phyloP scores from a whole-genome alignment of 2,797 vertebrate species.

The Aplochiton taeniatus region DNA sequence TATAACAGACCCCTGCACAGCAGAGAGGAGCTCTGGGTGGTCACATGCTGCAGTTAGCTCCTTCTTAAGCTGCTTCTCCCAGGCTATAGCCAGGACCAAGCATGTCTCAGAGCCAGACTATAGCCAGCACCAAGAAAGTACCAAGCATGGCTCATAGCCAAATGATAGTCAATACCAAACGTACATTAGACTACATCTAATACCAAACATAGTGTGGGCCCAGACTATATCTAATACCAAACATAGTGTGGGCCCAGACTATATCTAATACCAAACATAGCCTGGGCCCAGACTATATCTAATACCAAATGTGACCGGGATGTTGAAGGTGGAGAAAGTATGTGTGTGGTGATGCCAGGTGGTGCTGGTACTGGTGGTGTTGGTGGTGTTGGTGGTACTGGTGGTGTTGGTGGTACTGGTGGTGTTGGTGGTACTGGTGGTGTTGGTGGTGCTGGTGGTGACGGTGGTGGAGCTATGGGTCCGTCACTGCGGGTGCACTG shows the following conservation, averaged over 20 bases:
- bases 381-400: neutral
- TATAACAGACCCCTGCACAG: conserved; percentile 24
- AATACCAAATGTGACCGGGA: no score
- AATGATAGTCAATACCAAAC: conserved; percentile 21
- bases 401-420: neutral
- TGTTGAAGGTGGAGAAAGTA: no score
- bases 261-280: neutral
- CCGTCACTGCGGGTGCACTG: conserved; percentile 59
- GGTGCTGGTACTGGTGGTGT: conserved; percentile 34
- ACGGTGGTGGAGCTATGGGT: no score
- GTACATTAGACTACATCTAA: neutral
- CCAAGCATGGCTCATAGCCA: conserved; percentile 16
- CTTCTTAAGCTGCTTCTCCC: conserved; percentile 34
- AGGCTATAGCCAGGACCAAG: conserved; percentile 25
- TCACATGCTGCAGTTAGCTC: conserved; percentile 44
- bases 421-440: no score
- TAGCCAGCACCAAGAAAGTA: conserved; percentile 14
- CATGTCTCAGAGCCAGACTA: conserved; percentile 20
- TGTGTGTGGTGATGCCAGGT: neutral
- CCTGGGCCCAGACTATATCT: no score
- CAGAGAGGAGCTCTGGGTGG: no score
- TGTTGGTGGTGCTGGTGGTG: no score
- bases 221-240: conserved; percentile 4
- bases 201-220: conserved; percentile 6
- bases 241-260: neutral